These are phyloP conservation scores for Erebia ligea DNA, from an alignment of 2,888 invertebrate species.

Conservation along the genomic window DNA sequence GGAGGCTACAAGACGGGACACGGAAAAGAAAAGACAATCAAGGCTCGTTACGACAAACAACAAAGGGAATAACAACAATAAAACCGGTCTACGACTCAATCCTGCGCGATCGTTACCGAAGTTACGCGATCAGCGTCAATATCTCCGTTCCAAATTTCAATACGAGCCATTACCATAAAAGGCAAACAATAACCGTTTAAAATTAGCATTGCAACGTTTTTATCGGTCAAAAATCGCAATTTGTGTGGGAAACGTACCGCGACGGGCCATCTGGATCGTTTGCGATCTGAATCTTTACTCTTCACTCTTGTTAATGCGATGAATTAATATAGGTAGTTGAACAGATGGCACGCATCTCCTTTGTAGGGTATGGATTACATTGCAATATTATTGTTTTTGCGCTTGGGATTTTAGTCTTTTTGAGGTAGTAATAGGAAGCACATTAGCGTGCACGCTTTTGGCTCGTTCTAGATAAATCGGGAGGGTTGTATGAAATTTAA, in stretches of 20 bases:
- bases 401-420: slow-evolving; percentile 41
- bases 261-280: slow-evolving; percentile 35
- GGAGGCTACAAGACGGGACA: slow-evolving; percentile 42
- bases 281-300: slow-evolving; percentile 37
- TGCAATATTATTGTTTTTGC: slow-evolving; percentile 30
- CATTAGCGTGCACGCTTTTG: slow-evolving; percentile 43
- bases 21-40: slow-evolving; percentile 66
- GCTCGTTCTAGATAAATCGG: slow-evolving; percentile 38
- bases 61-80: slow-evolving; percentile 69
- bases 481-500: slow-evolving; percentile 60
- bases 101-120: slow-evolving; percentile 62
- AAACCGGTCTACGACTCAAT: slow-evolving; percentile 67
- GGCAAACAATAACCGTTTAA: slow-evolving; percentile 81
- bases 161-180: slow-evolving; percentile 80
- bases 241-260: slow-evolving; percentile 62
- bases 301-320: slow-evolving; percentile 36
- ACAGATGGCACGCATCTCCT: slow-evolving; percentile 38
- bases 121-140: slow-evolving; percentile 67
- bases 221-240: slow-evolving; percentile 77
- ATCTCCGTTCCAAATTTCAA: slow-evolving; percentile 72
- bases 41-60: slow-evolving; percentile 57
- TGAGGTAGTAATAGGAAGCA: slow-evolving; percentile 42
- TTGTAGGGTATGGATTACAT: slow-evolving; percentile 25
- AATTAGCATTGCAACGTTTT: slow-evolving; percentile 75
- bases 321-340: slow-evolving; percentile 39